Evolutionary conservation across 1,140 invertebrate species (phyloP).

Genomic region (Bombus polaris): DNA sequence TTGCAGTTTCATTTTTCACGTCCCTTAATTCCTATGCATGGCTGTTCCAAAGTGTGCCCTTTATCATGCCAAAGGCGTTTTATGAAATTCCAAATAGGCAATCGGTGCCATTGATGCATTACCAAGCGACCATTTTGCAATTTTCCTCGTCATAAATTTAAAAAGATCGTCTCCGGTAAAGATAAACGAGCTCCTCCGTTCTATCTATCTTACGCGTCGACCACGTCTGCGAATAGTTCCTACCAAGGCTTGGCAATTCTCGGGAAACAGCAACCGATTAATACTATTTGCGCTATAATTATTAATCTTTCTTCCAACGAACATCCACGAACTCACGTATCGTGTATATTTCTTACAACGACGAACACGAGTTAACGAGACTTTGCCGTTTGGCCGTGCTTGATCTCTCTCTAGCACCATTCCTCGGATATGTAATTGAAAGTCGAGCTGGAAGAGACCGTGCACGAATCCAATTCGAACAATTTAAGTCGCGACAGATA

Average conservation of each 20-base stretch:
- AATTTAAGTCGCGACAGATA: not conserved
- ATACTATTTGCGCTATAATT: too few relatives aligned
- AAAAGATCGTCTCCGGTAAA: not conserved
- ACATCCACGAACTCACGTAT: not conserved
- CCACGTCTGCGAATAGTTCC: too few relatives aligned
- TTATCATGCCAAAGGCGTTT: not conserved
- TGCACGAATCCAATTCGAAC: not conserved
- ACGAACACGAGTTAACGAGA: not conserved
- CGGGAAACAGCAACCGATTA: not conserved
- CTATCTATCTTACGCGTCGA: not conserved
- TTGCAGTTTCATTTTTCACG: not conserved
- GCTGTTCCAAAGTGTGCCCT: not conserved
- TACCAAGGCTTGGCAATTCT: too few relatives aligned
- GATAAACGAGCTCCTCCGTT: not conserved
- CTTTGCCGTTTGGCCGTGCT: not conserved
- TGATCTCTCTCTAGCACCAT: not conserved
- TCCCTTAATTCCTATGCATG: not conserved
- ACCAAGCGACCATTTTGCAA: not conserved
- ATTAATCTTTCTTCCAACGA: not conserved
- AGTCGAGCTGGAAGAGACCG: not conserved
- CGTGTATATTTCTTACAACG: too few relatives aligned
- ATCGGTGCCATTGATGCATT: slow-evolving; percentile 4
- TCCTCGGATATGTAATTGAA: slow-evolving; percentile 1
- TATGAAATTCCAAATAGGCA: slow-evolving; percentile 10
- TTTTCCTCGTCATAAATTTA: not conserved